phyloP scores from a whole-genome alignment of 2,888 invertebrate species.

The Stictocephala bisonia region DNA sequence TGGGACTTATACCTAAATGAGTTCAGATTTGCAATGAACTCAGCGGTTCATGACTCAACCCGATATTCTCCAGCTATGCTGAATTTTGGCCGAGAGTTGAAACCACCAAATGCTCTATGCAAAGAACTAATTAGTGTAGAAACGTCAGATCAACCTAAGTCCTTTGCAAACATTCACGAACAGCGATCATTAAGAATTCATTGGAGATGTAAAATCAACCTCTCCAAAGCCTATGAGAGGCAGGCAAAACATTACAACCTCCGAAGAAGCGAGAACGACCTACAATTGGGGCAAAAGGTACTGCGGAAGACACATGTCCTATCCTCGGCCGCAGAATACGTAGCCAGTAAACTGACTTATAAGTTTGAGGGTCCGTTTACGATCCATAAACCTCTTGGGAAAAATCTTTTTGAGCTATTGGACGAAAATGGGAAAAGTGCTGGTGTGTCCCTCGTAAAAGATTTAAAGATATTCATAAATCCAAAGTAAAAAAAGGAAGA shows the following conservation, averaged over 20 bases:
- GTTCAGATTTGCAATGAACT: conserved; percentile 53
- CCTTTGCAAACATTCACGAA: too few species aligned
- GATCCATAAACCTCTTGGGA: neutral
- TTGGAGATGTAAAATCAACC: neutral
- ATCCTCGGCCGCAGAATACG: neutral
- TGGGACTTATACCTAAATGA: conserved; percentile 55
- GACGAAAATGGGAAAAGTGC: too few species aligned
- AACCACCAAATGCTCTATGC: neutral
- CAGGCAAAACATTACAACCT: conserved; percentile 51
- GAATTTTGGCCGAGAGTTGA: conserved; percentile 51
- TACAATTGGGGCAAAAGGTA: neutral
- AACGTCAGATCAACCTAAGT: conserved; percentile 1
- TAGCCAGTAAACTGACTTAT: conserved; percentile 3
- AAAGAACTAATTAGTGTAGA: neutral
- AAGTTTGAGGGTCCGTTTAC: conserved; percentile 21
- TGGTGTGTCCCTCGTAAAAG: too few species aligned
- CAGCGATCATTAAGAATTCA: neutral
- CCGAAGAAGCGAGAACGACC: conserved; percentile 9
- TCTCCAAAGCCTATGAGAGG: conserved; percentile 35
- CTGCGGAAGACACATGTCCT: neutral
- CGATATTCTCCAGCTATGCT: conserved; percentile 55
- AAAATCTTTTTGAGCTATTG: too few species aligned
- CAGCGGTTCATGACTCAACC: conserved; percentile 51
- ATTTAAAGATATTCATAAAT: too few species aligned
- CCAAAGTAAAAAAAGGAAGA: too few species aligned